Percentiles rank a stretch among this genome's conserved stretches.
Evolutionary conservation across 2,797 vertebrate species (phyloP).

Genomic region (Lates japonicus): DNA sequence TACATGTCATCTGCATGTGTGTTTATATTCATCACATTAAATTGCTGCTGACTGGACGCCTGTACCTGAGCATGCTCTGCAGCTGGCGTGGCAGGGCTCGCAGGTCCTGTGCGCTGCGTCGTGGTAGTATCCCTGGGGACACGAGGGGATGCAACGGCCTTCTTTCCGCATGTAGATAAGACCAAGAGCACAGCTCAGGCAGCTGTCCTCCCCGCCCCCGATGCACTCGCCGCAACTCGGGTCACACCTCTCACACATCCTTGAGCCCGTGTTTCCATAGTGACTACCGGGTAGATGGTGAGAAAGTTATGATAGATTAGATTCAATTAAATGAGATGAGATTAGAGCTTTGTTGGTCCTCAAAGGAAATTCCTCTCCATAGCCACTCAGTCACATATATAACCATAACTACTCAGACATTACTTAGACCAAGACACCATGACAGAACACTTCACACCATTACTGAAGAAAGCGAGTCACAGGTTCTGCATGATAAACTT

Average conservation of each 20-base stretch:
- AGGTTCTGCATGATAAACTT: conserved; percentile 5
- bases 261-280: conserved; percentile 81
- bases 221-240: conserved; percentile 89
- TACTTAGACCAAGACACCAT: background rate
- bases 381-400: conserved; percentile 45
- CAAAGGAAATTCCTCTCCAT: conserved; percentile 52
- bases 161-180: conserved; percentile 87
- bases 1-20: background rate
- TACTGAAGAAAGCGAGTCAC: conserved; percentile 11
- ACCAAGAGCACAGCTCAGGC: conserved; percentile 87
- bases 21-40: conserved; percentile 10
- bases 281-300: conserved; percentile 71
- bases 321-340: conserved; percentile 66
- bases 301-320: conserved; percentile 62
- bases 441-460: conserved; percentile 9
- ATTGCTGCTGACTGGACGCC: conserved; percentile 7
- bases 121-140: conserved; percentile 87
- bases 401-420: conserved; percentile 21
- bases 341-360: conserved; percentile 60
- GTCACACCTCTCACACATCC: conserved; percentile 89
- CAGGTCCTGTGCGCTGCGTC: conserved; percentile 83
- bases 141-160: conserved; percentile 86
- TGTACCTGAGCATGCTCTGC: conserved; percentile 90
- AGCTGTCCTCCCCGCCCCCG: conserved; percentile 82
- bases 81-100: conserved; percentile 91